Percentiles rank a stretch among this genome's conserved stretches.
phyloP scores from a whole-genome alignment of 2,888 invertebrate genomes.

The Acronicta leporina region DNA sequence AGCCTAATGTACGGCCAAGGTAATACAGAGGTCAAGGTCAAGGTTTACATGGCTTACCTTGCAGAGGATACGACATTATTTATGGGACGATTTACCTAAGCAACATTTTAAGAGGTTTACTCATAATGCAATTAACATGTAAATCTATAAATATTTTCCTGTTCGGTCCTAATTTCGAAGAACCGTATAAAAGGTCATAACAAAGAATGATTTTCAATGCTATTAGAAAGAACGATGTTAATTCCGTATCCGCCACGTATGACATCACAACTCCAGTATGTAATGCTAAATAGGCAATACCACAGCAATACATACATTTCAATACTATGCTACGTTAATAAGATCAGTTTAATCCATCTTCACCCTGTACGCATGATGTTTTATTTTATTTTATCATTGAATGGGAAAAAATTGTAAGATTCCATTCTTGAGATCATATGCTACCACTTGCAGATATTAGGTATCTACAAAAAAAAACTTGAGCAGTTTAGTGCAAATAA shows the following conservation, averaged over 20 bases:
- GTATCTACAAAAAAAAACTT: conserved; percentile 2
- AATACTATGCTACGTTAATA: conserved; percentile 6
- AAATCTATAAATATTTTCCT: conserved; percentile 53
- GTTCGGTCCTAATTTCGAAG: conserved; percentile 59
- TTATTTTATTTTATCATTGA: neutral
- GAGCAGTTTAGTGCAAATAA: neutral
- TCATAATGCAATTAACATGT: conserved; percentile 20
- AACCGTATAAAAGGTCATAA: conserved; percentile 59
- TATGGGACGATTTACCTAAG: conserved; percentile 48
- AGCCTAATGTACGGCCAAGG: conserved; percentile 53
- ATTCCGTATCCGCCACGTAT: conserved; percentile 38
- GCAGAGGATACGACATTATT: conserved; percentile 53
- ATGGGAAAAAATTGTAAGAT: neutral
- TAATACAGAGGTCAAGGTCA: conserved; percentile 74
- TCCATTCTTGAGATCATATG: neutral
- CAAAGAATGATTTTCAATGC: conserved; percentile 43
- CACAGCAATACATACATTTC: conserved; percentile 12
- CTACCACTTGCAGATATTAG: neutral
- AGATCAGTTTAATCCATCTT: neutral
- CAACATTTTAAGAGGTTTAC: conserved; percentile 20
- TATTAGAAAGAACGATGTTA: conserved; percentile 49
- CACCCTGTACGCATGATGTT: neutral
- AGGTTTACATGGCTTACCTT: conserved; percentile 58
- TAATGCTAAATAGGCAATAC: conserved; percentile 20
- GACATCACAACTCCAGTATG: conserved; percentile 35